Evolutionary conservation across 1,140 invertebrate species (phyloP).

Genomic region (Seison nebaliae): DNA sequence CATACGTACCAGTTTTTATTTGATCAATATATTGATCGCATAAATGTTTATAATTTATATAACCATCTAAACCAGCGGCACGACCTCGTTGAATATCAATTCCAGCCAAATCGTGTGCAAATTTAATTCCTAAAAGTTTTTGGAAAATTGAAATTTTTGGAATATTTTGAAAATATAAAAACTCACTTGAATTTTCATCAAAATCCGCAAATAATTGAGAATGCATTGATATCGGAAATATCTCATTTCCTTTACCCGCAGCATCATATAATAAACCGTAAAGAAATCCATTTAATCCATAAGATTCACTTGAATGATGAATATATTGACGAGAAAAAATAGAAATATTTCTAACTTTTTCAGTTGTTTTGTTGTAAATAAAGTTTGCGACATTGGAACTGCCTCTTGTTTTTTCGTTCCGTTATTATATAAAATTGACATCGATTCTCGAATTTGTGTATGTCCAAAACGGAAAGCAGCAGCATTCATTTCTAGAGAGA

Average conservation of each 20-base stretch:
- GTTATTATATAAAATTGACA: slow-evolving; percentile 5
- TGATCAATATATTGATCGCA: not conserved
- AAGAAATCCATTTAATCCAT: slow-evolving; percentile 4
- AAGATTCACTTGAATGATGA: not conserved
- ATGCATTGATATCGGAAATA: slow-evolving; percentile 3
- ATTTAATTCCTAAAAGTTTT: slow-evolving; percentile 5
- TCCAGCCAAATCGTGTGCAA: slow-evolving; percentile 25
- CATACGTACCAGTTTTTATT: no score
- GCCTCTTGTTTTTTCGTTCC: slow-evolving; percentile 1
- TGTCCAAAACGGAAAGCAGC: slow-evolving; percentile 38
- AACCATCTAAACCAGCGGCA: slow-evolving; percentile 48
- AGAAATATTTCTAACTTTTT: not conserved
- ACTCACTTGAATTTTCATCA: no score
- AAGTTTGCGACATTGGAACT: slow-evolving; percentile 1
- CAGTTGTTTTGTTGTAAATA: not conserved
- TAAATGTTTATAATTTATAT: slow-evolving; percentile 5
- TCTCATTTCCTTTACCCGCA: slow-evolving; percentile 8
- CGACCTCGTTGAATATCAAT: slow-evolving; percentile 40
- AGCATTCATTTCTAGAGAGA: slow-evolving; percentile 38
- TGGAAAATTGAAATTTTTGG: slow-evolving; percentile 3
- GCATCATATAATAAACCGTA: slow-evolving; percentile 9
- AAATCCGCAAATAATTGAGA: slow-evolving; percentile 6
- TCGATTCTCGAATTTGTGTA: slow-evolving; percentile 33
- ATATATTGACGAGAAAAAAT: not conserved
- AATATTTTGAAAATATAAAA: no score